Evolutionary conservation across 2,113 vertebrate genomes (phyloP), one percentile per base, ranked within the genome.

Genomic region (Rhynchomys soricoides): DNA sequence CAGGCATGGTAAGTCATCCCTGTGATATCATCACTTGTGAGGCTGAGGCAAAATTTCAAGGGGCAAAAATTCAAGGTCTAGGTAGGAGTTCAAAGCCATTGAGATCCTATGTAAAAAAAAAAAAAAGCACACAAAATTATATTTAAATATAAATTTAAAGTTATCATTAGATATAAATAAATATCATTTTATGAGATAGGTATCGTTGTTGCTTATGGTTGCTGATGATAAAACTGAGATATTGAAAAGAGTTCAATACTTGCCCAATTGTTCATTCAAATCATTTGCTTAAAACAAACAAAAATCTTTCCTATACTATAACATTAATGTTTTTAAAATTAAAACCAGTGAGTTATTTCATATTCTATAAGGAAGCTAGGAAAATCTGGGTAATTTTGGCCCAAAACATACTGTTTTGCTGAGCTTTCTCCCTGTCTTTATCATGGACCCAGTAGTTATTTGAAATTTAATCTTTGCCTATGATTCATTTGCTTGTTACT

Each of bases 401-500:
- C 91, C 74, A 88, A 90, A 87, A 86, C 87, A 62, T 17, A 93
- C 62, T 75, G 16, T 83, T 89, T 77, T 59, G 85, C 50, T 85
- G 91, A 75, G 57, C 34, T 66, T 59, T 7, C 31, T 78, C 82
- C 68, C 62, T 52, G 13, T 70, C 11, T 37, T 12, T 86, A 75
- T 78, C 71, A 93, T 93, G 91, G 92, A 87, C 52, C 70, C 88
- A 62, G 8, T 94, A 75, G 92, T 89, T 92, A 77, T 88, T 93
- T 86, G 75, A 64, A 88, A 94, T 96, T 95, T 91, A 87, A 82
- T 94, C 87, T 93, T 15, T 83, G 59, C 92, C 74, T 97, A 64
- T 93, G 83, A 94, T 96, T 96, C 95, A 92, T 89, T 96, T 88
- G 68, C 73, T 88, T 43, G 45, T 93, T 90, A 71, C 89, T 81